These are phyloP conservation scores for Ectobius pallidus DNA, from an alignment of 2,888 invertebrate species.

Conservation along the genomic window DNA sequence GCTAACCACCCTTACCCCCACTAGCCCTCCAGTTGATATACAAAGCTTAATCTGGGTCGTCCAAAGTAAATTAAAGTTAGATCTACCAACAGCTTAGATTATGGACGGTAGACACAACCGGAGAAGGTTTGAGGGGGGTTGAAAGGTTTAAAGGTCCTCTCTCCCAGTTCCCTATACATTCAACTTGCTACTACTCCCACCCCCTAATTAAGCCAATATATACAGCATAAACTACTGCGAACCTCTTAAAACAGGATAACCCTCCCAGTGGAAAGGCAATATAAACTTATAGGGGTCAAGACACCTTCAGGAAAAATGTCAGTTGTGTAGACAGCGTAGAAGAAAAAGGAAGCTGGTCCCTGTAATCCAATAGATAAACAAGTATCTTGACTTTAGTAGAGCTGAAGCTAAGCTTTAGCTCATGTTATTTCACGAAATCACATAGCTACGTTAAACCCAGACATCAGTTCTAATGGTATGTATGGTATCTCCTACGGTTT, in stretches of 20 bases:
- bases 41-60: slow-evolving; percentile 31
- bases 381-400: not conserved
- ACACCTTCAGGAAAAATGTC: not conserved
- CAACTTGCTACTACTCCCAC: not conserved
- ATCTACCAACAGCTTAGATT: slow-evolving; percentile 29
- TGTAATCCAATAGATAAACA: not conserved
- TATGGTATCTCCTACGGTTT: no score
- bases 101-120: not conserved
- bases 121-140: no score
- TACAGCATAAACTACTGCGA: slow-evolving; percentile 12
- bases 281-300: slow-evolving; percentile 1
- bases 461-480: no score
- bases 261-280: not conserved
- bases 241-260: not conserved
- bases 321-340: not conserved
- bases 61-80: slow-evolving; percentile 33
- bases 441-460: no score
- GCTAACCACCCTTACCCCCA: not conserved
- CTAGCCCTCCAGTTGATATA: slow-evolving; percentile 23
- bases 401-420: not conserved
- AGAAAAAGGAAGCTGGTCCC: not conserved
- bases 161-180: not conserved
- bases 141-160: slow-evolving; percentile 9
- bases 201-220: slow-evolving; percentile 30
- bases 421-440: not conserved